A percentile compares a stretch with the other conserved stretches of the same genome.
Conservation (phyloP, 2,797 vertebrate genomes). For the Pyrocephalus nanus region DNA sequence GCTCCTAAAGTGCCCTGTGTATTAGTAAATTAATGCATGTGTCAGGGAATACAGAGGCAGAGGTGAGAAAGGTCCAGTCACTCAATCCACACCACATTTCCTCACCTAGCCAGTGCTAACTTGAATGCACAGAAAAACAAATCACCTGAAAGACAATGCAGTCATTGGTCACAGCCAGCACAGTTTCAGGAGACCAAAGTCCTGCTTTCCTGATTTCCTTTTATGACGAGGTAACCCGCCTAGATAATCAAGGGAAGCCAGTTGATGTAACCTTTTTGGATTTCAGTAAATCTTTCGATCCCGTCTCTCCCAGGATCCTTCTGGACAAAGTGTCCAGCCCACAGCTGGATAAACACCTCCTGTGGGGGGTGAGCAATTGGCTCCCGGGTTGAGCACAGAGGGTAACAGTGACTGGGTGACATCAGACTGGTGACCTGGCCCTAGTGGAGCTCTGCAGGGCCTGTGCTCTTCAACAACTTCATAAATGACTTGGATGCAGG, state of each 20-base stretch:
- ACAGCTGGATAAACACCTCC: neutral
- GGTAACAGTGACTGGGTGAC: neutral
- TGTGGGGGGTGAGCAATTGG: neutral
- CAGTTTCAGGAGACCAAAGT: neutral
- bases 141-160: neutral
- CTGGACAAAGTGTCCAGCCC: neutral
- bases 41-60: neutral
- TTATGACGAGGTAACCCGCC: neutral
- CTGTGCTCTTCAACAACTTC: neutral
- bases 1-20: neutral
- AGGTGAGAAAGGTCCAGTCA: neutral
- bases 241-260: neutral
- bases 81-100: neutral
- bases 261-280: neutral
- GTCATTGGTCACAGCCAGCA: neutral
- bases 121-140: neutral
- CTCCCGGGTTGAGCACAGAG: neutral
- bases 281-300: neutral
- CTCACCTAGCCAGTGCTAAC: neutral
- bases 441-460: neutral
- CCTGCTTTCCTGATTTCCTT: neutral
- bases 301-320: neutral
- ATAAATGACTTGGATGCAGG: neutral
- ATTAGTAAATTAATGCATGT: neutral
- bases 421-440: neutral